Base-by-base conservation (phyloP, 2,113 vertebrate species). In the Pyxicephalus adspersus region DNA sequence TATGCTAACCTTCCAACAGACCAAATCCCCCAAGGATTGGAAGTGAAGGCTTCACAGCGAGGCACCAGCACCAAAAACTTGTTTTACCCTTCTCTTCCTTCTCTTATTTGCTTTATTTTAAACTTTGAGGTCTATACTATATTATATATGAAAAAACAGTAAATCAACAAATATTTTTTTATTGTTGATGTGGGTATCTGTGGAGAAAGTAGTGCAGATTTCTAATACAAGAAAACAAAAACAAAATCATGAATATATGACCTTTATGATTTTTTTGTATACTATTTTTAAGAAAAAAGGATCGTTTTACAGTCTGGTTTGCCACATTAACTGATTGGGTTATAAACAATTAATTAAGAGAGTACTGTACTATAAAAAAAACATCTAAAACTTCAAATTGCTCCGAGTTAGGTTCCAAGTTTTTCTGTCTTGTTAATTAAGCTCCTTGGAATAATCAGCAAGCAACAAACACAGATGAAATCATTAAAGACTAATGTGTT, bases 281-380 rank as follows among this genome's bases (percentile, higher is more conserved):
- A 23, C 68, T 17, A 68, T 31, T 29, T 68, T 23, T 55, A 29
- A 26, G 22, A 26, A 20, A 60, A 66, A 45, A 45, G 5, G 5
- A 67, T 34, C 28, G 54, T 31, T 73, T 34, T 64, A 17, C 54
- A 57, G 61, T 11, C 61, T 50, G 52, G 29, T 74, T 75, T 66
- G 61, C 58, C 71, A 50, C 45, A 71, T 73, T 75, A 74, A 75
- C 70, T 16, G 71, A 66, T 57, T 74, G 66, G 75, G 66, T 71
- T 54, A 64, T 75, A 66, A 82, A 82, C 80, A 82, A 64, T 64
- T 81, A 74, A 81, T 81, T 82, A 82, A 57, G 50, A 64, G 22
- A 50, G 31, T 66, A 79, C 20, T 34, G 23, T 38, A 66, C 23
- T 45, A 54, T 52, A 60, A 82, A 75, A 65, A 82, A 75, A 65